Base-by-base conservation (phyloP, 1,140 invertebrate genomes). In the Chionoecetes opilio region DNA sequence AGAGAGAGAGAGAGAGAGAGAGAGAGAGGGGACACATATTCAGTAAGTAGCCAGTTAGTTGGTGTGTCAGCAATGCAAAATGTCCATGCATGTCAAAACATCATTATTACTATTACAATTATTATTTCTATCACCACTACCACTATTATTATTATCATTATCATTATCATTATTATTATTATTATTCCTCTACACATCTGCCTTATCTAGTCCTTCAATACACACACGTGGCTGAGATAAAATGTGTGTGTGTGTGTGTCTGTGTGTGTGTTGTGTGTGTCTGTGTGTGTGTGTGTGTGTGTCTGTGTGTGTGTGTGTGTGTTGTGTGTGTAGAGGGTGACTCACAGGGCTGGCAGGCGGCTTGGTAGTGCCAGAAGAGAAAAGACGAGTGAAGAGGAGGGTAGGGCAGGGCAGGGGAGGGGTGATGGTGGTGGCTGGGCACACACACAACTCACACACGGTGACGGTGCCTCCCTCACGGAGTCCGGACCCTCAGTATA, bases 231-330 rank as follows among this genome's bases (percentile, higher is more conserved):
- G 6, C 63, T 75, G 0, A 26, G 63, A 75, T 75, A 75, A 75
- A 75, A n/a, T 75, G 63, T 75, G 63, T 75, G 63, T 75, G 63
- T 75, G 63, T 75, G 63, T 75, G 53, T 63, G 53, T 63, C 8
- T 63, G 53, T 63, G 53, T 63, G 53, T 63, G 63, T 75, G 63
- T 75, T 75, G 63, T 75, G 63, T 75, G 63, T 75, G 63, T 75
- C 21, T 75, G 63, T 75, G 63, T 75, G 63, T 75, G 63, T 75
- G 63, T 75, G 63, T 75, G 63, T 75, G 63, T 75, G 63, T 75
- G 63, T 75, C 5, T 46, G 41, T 46, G 41, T 46, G 41, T 46
- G 41, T 46, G n/a, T n/a, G n/a, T n/a, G n/a, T n/a, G n/a, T n/a
- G n/a, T n/a, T n/a, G n/a, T n/a, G n/a, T n/a, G n/a, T 46, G 41